Evolutionary conservation across 2,113 vertebrate genomes (phyloP).

Genomic region (Columba livia): DNA sequence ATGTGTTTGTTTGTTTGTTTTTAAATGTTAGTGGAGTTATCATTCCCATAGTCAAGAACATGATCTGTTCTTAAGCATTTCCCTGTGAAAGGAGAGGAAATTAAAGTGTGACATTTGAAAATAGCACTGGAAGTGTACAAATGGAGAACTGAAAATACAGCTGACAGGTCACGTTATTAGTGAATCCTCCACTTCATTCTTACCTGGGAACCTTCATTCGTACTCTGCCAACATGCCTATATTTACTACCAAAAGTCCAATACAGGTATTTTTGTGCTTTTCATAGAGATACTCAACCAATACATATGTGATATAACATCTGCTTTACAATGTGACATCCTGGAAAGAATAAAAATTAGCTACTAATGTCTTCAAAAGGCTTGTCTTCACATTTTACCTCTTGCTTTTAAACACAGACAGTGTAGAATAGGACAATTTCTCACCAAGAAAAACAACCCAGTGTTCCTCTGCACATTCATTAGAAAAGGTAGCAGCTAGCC

Average conservation of each 20-base stretch:
- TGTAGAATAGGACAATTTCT: not conserved
- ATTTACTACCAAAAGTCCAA: not conserved
- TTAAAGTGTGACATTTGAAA: not conserved
- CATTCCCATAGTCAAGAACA: not conserved
- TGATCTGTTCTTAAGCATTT: not conserved
- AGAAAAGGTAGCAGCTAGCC: not conserved
- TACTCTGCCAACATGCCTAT: not conserved
- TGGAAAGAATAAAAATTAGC: not conserved
- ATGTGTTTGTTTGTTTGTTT: not conserved
- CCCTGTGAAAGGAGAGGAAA: not conserved
- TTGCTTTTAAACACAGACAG: not conserved
- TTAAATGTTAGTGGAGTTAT: not conserved
- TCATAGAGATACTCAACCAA: not conserved
- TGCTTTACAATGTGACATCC: not conserved
- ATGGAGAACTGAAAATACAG: not conserved
- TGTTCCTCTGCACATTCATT: not conserved
- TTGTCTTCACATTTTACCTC: not conserved
- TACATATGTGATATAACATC: fast-evolving
- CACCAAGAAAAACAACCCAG: not conserved
- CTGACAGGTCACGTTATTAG: not conserved
- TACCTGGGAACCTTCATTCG: no score
- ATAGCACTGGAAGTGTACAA: not conserved
- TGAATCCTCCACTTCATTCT: not conserved
- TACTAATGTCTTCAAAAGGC: not conserved
- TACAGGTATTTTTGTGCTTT: not conserved